A percentile compares a stretch with the other conserved stretches of the same genome.
Conservation (phyloP, 1,140 invertebrate genomes). For the Asbolus verrucosus region DNA sequence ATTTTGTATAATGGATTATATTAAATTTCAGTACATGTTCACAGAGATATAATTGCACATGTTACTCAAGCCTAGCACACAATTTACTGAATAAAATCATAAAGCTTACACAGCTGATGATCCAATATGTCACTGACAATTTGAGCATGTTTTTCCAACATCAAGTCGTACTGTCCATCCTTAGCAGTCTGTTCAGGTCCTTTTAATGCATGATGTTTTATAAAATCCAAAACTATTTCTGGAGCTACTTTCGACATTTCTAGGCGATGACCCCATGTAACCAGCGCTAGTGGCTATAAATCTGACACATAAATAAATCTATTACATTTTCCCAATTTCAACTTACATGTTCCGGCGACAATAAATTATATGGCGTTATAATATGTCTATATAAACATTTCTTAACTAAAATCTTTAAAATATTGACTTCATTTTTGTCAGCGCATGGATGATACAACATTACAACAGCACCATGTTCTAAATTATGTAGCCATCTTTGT, state of each 20-base stretch:
- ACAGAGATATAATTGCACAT: constrained; percentile 24
- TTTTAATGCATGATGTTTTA: constrained; percentile 73
- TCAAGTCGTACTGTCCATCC: constrained; percentile 73
- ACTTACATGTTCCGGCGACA: constrained; percentile 74
- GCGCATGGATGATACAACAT: constrained; percentile 92
- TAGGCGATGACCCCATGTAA: constrained; percentile 82
- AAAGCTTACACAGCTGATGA: constrained; percentile 66
- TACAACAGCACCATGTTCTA: constrained; percentile 88
- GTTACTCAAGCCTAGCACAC: not conserved
- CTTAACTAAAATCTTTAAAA: constrained; percentile 74
- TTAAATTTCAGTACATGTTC: constrained; percentile 2
- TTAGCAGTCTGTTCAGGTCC: constrained; percentile 73
- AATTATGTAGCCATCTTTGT: constrained; percentile 87
- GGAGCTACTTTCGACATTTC: constrained; percentile 79
- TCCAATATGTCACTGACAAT: constrained; percentile 69
- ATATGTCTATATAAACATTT: constrained; percentile 83
- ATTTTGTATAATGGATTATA: constrained; percentile 11
- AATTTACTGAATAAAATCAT: constrained; percentile 23
- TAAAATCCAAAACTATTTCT: constrained; percentile 72
- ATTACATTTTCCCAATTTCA: not conserved
- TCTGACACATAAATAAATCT: constrained; percentile 49
- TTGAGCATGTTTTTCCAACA: constrained; percentile 65
- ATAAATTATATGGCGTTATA: constrained; percentile 79
- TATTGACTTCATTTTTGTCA: constrained; percentile 73
- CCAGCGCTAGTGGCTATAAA: constrained; percentile 79